Evolutionary conservation across 2,797 vertebrate species (phyloP).

Genomic region (Psittacula echo): DNA sequence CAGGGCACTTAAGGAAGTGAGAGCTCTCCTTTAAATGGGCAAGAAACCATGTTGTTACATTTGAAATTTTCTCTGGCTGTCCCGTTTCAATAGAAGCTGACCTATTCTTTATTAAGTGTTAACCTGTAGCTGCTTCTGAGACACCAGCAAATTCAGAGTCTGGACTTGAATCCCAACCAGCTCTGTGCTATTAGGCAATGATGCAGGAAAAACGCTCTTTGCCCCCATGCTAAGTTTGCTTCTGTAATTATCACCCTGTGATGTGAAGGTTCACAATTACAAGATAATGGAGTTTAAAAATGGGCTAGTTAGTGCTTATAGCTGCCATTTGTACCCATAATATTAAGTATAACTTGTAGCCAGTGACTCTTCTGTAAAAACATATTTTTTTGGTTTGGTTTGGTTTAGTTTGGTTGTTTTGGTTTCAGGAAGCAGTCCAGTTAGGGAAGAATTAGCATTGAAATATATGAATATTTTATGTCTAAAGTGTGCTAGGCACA

Average conservation of each 20-base stretch:
- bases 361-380: neutral
- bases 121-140: constrained; percentile 64
- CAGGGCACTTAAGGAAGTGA: neutral
- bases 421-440: neutral
- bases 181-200: neutral
- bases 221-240: neutral
- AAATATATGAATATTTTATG: constrained; percentile 54
- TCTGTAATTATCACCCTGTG: constrained; percentile 23
- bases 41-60: neutral
- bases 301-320: neutral
- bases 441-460: constrained; percentile 19
- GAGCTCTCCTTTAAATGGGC: neutral
- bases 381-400: neutral
- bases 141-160: constrained; percentile 36
- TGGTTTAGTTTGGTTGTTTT: neutral
- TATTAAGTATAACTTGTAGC: neutral
- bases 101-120: constrained; percentile 74
- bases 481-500: neutral
- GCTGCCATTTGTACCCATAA: neutral
- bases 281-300: constrained; percentile 27
- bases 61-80: constrained; percentile 55
- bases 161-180: constrained; percentile 65
- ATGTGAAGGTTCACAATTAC: constrained; percentile 52
- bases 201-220: constrained; percentile 46
- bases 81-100: constrained; percentile 75